Base-by-base conservation (phyloP, 2,113 vertebrate genomes). In the Pleuronectes platessa region DNA sequence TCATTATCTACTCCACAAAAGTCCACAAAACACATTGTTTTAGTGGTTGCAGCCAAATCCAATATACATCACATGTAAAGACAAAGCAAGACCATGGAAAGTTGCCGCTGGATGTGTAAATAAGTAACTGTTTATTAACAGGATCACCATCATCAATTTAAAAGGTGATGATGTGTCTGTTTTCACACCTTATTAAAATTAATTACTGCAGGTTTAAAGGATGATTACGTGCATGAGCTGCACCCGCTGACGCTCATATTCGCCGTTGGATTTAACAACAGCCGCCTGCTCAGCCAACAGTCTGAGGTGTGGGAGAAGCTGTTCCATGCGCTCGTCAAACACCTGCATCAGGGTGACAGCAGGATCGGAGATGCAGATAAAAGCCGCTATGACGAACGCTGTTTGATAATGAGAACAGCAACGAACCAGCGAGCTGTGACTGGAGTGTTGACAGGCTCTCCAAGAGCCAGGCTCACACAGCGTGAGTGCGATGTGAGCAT, bases 261-360 rank as follows among this genome's bases (percentile, higher is more conserved):
- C 31, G 31, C 31, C 31, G 1, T 31, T 31, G 5, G 5, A 37
- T 18, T 23, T 51, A 45, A 65, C 56, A 11, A 23, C 26, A 20
- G 42, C 56, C 35, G 5, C 37, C 51, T 74, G 4, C 20, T 49
- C 47, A 51, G 60, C 9, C 56, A 71, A 56, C 71, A 70, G 53
- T 64, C 35, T 59, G 21, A 20, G 71, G 55, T 42, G 68, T 68
- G 68, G 74, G 70, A 68, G 64, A 68, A 68, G 61, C 76, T 72
- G 68, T 75, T 87, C 62, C 70, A 21, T 68, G 56, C 68, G 74
- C 40, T 47, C 7, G 49, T 61, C 56, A 76, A 54, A 87, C 90
- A 91, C 90, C 84, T 86, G 67, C 75, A 59, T 75, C 54, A 47
- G 68, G 76, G 76, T 84, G 88, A 89, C 87, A 86, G 88, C 84